A percentile compares a stretch with the other conserved stretches of the same genome.
These are phyloP conservation scores for Cheiracanthium punctorium DNA, from an alignment of 2,888 invertebrate genomes.

Conservation along the genomic window DNA sequence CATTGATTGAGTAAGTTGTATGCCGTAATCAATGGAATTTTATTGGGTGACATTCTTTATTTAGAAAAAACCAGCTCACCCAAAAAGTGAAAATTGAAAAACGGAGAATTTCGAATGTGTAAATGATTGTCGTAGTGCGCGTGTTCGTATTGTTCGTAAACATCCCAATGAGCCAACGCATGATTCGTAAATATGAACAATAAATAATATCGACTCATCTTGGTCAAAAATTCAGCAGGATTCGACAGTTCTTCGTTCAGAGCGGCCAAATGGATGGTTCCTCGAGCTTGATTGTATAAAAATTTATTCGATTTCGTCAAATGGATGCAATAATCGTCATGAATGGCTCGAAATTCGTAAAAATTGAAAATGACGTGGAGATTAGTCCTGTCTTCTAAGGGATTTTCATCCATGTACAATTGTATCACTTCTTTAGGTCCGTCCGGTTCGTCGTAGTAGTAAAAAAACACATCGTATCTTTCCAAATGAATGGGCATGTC, in stretches of 20 bases:
- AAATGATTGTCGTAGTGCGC: constrained; percentile 33
- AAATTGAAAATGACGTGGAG: constrained; percentile 20
- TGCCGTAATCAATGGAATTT: too few species aligned
- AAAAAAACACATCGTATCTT: constrained; percentile 12
- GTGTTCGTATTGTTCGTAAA: constrained; percentile 28
- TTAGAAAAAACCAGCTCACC: background rate
- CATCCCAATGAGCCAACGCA: constrained; percentile 30
- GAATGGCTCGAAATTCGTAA: background rate
- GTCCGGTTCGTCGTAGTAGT: background rate
- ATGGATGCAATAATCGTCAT: background rate
- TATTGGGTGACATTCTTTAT: too few species aligned
- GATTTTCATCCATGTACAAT: background rate
- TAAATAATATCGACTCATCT: constrained; percentile 11
- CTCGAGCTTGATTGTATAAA: constrained; percentile 1
- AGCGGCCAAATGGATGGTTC: constrained; percentile 21
- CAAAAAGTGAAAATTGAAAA: constrained; percentile 17
- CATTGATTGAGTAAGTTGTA: too few species aligned
- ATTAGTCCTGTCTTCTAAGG: background rate
- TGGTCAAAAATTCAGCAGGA: constrained; percentile 20
- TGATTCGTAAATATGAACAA: constrained; percentile 21
- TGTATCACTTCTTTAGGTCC: constrained; percentile 32
- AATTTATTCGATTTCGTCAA: constrained; percentile 5
- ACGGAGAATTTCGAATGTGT: background rate
- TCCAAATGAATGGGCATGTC: constrained; percentile 16
- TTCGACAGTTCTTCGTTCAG: background rate